Evolutionary conservation across 2,113 vertebrate genomes (phyloP).

Genomic region (Sinocyclocheilus anophthalmus): DNA sequence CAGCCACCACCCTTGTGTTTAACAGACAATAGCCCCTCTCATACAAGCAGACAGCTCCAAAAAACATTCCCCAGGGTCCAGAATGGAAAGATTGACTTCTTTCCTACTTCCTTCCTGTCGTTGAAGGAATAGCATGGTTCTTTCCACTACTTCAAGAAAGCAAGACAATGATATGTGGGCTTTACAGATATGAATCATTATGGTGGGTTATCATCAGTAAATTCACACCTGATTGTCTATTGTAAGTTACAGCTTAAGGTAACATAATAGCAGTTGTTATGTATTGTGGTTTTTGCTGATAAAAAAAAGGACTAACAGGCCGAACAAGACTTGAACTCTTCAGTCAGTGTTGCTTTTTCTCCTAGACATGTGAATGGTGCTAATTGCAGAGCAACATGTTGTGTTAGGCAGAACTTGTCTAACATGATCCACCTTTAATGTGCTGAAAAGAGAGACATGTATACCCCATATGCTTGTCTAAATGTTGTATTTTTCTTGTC

Average conservation of each 20-base stretch:
- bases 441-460: constrained; percentile 36
- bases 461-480: background rate
- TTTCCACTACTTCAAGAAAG: constrained; percentile 47
- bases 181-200: constrained; percentile 52
- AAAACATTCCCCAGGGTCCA: constrained; percentile 63
- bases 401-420: background rate
- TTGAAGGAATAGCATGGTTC: constrained; percentile 52
- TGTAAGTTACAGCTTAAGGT: background rate
- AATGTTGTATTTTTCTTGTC: background rate
- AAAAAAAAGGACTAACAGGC: too few relatives aligned
- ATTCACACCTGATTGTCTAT: background rate
- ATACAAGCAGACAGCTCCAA: constrained; percentile 65
- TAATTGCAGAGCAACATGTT: constrained; percentile 5
- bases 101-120: constrained; percentile 68
- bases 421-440: constrained; percentile 15
- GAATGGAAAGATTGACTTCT: constrained; percentile 75
- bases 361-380: background rate
- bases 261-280: too few relatives aligned
- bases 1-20: constrained; percentile 59
- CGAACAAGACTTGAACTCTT: background rate
- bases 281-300: too few relatives aligned
- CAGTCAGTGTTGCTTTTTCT: constrained; percentile 50
- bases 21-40: constrained; percentile 73
- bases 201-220: background rate
- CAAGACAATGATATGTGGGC: constrained; percentile 53